phyloP scores from a whole-genome alignment of 1,140 invertebrate species.

The Listronotus oregonensis region DNA sequence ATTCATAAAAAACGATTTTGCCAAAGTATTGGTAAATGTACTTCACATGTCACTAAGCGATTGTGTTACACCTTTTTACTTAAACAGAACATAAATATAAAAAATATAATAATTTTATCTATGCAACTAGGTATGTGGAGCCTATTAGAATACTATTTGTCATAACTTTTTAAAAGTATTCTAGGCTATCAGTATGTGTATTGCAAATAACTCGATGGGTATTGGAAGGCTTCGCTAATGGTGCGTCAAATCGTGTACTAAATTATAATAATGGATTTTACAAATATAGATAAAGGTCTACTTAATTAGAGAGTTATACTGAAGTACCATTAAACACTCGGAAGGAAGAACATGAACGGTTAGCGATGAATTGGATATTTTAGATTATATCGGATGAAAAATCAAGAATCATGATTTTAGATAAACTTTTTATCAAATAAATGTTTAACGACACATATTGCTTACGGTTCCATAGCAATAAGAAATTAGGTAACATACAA shows the following conservation, averaged over 20 bases:
- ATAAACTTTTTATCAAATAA: too few relatives aligned
- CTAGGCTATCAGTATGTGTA: constrained; percentile 8
- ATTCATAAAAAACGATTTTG: too few relatives aligned
- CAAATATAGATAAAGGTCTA: constrained; percentile 16
- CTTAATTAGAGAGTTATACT: not conserved
- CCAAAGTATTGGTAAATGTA: too few relatives aligned
- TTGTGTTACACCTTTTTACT: not conserved
- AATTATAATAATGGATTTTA: constrained; percentile 25
- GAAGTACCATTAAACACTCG: not conserved
- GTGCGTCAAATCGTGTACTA: constrained; percentile 16
- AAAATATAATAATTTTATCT: constrained; percentile 17
- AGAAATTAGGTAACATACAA: too few relatives aligned
- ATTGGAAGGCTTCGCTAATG: not conserved
- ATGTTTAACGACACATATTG: too few relatives aligned
- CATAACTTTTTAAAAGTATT: constrained; percentile 11
- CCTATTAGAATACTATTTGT: constrained; percentile 16
- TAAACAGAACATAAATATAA: not conserved
- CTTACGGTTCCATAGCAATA: too few relatives aligned
- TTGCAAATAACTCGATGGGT: constrained; percentile 1
- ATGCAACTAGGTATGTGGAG: not conserved
- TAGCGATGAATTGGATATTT: not conserved
- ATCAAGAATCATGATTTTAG: too few relatives aligned
- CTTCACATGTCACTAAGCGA: too few relatives aligned
- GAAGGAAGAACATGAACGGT: not conserved
- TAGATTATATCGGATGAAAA: too few relatives aligned